Base-by-base conservation (phyloP, 1,140 invertebrate species). In the Hylyphantes graminicola region DNA sequence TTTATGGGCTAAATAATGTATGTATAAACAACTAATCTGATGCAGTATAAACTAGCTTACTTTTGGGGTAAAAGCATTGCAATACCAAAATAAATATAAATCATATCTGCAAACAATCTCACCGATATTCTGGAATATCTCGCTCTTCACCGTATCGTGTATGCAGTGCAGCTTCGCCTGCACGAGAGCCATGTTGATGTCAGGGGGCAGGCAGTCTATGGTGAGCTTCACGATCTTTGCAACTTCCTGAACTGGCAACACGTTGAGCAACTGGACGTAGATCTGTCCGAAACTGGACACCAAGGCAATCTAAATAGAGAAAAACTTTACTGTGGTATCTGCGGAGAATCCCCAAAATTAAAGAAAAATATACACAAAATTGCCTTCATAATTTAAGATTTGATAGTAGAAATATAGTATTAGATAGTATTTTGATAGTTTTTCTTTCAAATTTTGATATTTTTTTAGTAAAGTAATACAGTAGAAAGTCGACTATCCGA, bases 81-180 rank as follows among this genome's bases (percentile, higher is more conserved):
- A 5, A 35, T 35, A 35, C 35, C 5, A 35, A 35, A 35, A 35
- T 35, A 5, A 35, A 2, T 35, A 2, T 35, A 1, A 35, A 35
- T 2, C 35, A 5, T 35, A 35, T 35, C 35, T 35, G 5, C 35
- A 35, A 2, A 1, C 1, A 35, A 35, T 35, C 59, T 87, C 92
- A 90, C 89, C 89, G 88, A 94, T 93, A 83, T 94, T 92, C 68
- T 93, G 91, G 86, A 96, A 94, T 0, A 96, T 89, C 83, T 92
- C 91, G 5, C 94, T 93, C 0, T 92, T 92, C 1, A 95, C 92
- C 1, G 95, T 89, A 88, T 94, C 93, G 86, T 93, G 92, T 51
- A 96, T 92, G 0, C 94, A 93, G 0, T 92, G 91, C 21, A 96
- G 89, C 89, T 95, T 96, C 0, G 94, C 94, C 86, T 94, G 93